Conservation (phyloP, 2,888 invertebrate genomes). For the Baronia brevicornis region DNA sequence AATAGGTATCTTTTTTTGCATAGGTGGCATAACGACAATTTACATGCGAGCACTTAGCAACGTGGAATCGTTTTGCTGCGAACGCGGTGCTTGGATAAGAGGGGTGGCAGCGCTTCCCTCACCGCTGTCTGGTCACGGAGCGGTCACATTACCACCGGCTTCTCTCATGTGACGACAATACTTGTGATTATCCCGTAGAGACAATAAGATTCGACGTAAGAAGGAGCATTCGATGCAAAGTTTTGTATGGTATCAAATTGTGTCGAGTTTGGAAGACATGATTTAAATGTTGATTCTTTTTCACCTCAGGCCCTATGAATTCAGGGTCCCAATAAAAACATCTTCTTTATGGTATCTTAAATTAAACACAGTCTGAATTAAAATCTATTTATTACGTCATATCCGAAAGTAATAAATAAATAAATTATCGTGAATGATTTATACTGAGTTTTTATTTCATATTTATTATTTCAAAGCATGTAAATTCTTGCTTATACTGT, state of each 20-base stretch:
- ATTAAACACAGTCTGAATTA: slow-evolving; percentile 5
- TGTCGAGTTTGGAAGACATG: slow-evolving; percentile 3
- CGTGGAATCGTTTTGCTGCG: slow-evolving; percentile 80
- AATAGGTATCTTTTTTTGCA: not conserved
- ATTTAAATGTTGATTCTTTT: too few species aligned
- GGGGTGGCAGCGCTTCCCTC: slow-evolving; percentile 77
- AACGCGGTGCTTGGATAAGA: slow-evolving; percentile 76
- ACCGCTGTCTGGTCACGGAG: slow-evolving; percentile 77
- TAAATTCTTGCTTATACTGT: too few species aligned
- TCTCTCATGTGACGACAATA: slow-evolving; percentile 61
- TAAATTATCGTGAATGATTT: slow-evolving; percentile 12
- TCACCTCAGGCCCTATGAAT: too few species aligned
- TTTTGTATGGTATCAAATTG: not conserved
- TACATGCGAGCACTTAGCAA: slow-evolving; percentile 79
- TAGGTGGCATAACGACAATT: slow-evolving; percentile 78
- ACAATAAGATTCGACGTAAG: too few species aligned
- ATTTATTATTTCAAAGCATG: slow-evolving; percentile 5
- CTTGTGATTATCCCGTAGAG: too few species aligned
- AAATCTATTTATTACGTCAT: slow-evolving; percentile 5
- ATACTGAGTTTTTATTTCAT: not conserved
- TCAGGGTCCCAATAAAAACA: too few species aligned
- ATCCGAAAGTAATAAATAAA: slow-evolving; percentile 1
- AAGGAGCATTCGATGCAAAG: too few species aligned
- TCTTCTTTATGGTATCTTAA: slow-evolving; percentile 2
- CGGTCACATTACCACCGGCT: slow-evolving; percentile 63